A percentile compares a stretch with the other conserved stretches of the same genome.
These are phyloP conservation scores for Euglossa dilemma DNA, from an alignment of 1,140 invertebrate species.

Conservation along the genomic window DNA sequence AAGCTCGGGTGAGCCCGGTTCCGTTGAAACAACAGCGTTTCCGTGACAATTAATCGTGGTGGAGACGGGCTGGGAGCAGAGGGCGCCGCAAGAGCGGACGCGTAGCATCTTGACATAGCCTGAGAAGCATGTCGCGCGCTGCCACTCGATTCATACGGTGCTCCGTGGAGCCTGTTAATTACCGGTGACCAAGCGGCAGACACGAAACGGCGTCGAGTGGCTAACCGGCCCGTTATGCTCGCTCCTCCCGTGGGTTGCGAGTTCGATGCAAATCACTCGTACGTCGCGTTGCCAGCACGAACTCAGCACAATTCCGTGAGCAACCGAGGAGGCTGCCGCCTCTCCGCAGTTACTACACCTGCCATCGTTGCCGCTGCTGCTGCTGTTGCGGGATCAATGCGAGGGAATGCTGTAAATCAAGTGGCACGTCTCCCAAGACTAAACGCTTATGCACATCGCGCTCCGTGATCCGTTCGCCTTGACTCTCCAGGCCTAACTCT, in stretches of 20 bases:
- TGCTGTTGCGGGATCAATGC: constrained; percentile 28
- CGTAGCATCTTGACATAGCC: constrained; percentile 38
- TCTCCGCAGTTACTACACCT: constrained; percentile 30
- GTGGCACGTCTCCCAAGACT: constrained; percentile 45
- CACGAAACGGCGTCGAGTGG: constrained; percentile 58
- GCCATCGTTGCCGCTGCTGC: constrained; percentile 36
- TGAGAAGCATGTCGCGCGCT: constrained; percentile 10
- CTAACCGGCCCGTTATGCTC: constrained; percentile 64
- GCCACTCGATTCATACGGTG: constrained; percentile 46
- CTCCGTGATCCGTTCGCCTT: background rate
- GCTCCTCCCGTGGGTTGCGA: constrained; percentile 45
- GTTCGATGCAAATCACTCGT: constrained; percentile 70
- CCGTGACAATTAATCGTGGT: constrained; percentile 33
- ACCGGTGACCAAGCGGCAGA: constrained; percentile 57
- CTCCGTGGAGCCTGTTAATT: constrained; percentile 60
- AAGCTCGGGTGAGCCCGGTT: background rate
- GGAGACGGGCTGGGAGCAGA: background rate
- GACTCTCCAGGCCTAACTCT: background rate
- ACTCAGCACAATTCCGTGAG: constrained; percentile 69
- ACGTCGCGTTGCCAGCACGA: constrained; percentile 69
- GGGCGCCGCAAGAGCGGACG: constrained; percentile 13
- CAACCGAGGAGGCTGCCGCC: constrained; percentile 33
- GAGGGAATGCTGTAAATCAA: constrained; percentile 66
- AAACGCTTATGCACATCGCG: constrained; percentile 15
- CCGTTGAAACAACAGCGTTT: constrained; percentile 33